phyloP scores from a whole-genome alignment of 2,113 vertebrate genomes.

The Pica pica region DNA sequence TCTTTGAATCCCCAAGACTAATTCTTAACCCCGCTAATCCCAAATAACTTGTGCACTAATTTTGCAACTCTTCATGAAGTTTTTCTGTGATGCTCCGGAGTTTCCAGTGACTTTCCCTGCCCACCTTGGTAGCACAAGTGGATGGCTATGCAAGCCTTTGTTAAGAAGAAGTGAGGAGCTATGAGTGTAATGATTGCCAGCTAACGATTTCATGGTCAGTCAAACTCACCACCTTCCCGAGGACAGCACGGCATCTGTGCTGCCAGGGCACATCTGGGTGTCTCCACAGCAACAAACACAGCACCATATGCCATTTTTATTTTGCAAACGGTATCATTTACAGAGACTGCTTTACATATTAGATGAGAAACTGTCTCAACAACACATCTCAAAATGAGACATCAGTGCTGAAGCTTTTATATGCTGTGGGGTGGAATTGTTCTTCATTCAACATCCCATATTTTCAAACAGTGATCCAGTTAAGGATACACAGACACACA shows the following conservation, averaged over 20 bases:
- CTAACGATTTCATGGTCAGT: neutral
- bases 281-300: neutral
- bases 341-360: neutral
- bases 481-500: neutral
- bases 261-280: neutral
- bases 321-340: neutral
- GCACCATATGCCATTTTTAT: neutral
- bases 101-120: neutral
- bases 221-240: neutral
- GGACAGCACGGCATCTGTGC: neutral
- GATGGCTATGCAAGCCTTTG: neutral
- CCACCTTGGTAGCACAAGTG: neutral
- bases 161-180: neutral
- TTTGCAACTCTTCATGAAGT: neutral
- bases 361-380: neutral
- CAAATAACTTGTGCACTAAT: neutral
- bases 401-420: neutral
- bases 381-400: neutral
- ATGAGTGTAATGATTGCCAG: fast-evolving
- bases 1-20: neutral
- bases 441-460: neutral
- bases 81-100: neutral
- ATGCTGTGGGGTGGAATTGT: neutral
- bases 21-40: neutral
- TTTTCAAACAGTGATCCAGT: neutral